phyloP scores from a whole-genome alignment of 2,888 invertebrate species.

The Tipula unca region DNA sequence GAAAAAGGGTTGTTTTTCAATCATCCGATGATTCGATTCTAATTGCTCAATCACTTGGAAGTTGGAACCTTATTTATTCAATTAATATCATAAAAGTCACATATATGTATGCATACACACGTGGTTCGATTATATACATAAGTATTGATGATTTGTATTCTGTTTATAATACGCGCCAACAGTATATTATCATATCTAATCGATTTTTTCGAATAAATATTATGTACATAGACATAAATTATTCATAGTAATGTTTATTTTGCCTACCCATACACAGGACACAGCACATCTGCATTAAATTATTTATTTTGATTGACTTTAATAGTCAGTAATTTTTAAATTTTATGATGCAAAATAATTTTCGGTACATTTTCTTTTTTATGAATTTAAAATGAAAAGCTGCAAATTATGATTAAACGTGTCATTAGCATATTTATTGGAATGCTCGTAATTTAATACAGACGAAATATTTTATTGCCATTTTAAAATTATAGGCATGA shows the following conservation, averaged over 20 bases:
- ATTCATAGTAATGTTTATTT: background rate
- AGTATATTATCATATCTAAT: background rate
- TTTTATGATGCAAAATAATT: background rate
- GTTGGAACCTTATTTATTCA: background rate
- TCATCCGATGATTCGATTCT: background rate
- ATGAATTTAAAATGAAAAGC: background rate
- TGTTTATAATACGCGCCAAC: background rate
- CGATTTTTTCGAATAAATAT: background rate
- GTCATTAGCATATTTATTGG: background rate
- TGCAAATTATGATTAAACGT: background rate
- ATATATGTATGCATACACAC: background rate
- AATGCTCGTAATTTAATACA: background rate
- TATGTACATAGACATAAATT: background rate
- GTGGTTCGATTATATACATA: background rate
- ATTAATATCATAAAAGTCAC: background rate
- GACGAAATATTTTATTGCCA: background rate
- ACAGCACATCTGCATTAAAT: background rate
- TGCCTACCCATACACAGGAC: background rate
- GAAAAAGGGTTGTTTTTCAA: background rate
- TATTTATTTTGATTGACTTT: conserved; percentile 14
- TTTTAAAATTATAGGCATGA: background rate
- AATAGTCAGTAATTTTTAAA: background rate
- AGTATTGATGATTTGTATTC: background rate
- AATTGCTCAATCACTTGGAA: conserved; percentile 2
- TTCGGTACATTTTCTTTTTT: background rate